Evolutionary conservation across 2,797 vertebrate species (phyloP), one percentile per base, ranked within the genome.

Genomic region (Chromis chromis): DNA sequence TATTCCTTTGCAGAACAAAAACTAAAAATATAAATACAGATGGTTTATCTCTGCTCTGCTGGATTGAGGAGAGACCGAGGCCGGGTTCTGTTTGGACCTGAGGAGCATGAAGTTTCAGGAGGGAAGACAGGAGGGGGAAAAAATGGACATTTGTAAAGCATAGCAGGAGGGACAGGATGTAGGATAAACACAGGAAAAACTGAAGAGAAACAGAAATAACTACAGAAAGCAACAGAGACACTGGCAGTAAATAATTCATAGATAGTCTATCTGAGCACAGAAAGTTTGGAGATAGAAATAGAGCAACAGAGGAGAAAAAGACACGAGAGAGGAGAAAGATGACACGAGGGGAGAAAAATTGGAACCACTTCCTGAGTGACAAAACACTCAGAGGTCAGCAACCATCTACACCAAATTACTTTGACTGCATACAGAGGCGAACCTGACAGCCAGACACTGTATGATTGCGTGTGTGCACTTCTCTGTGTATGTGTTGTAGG

Each of bases 221-320:
- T 25, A 56, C 67, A 73, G n/a, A 84, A 56, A 67, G 71, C 33
- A 24, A 75, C 65, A 61, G 70, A 61, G 59, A 76, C 65, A 53
- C 44, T 50, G 50, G 40, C 70, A 62, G 58, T 86, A 78, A 89
- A 92, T 87, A 84, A 87, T 87, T 88, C 73, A 87, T 36, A 62
- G 46, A 73, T 28, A 61, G 53, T 65, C 55, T 49, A 53, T 81
- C 31, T 65, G 60, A 81, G 69, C 28, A 14, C 56, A 70, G 65
- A 61, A 63, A 68, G 52, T 75, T 77, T 78, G 40, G 69, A 77
- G 79, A 81, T 39, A 82, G 53, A 74, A 64, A 69, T 40, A 55
- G 67, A 77, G 21, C 31, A 24, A 62, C 53, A 17, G 3, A 22
- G 12, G 31, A 60, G 28, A 78, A 65, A 66, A 36, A 39, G 60